These are phyloP conservation scores for Lamproptera curius DNA, from an alignment of 2,888 invertebrate genomes.

Conservation along the genomic window DNA sequence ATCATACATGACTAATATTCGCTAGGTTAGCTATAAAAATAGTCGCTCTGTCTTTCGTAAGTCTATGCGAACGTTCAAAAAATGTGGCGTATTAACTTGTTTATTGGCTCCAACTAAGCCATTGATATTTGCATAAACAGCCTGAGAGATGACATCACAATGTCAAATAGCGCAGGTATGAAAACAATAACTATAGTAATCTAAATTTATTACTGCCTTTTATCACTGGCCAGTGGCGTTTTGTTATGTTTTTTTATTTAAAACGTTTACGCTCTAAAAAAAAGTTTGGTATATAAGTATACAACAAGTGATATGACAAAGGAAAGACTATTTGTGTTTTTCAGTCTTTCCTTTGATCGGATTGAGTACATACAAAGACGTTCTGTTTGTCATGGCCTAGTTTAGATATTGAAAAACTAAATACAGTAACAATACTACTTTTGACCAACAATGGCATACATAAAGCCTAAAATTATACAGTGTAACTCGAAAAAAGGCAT, in stretches of 20 bases:
- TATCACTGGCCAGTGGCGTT: background rate
- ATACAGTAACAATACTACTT: no score
- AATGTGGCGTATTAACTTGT: slow-evolving; percentile 25
- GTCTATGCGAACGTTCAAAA: slow-evolving; percentile 18
- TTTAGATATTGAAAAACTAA: no score
- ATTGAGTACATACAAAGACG: no score
- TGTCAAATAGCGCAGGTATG: slow-evolving; percentile 19
- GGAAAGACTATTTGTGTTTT: background rate
- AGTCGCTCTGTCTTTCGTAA: background rate
- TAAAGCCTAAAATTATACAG: no score
- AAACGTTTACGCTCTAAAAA: background rate
- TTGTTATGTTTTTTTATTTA: background rate
- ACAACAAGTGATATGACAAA: no score
- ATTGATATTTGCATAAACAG: slow-evolving; percentile 35
- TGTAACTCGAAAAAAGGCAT: no score
- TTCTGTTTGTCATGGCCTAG: no score
- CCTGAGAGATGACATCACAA: slow-evolving; percentile 32
- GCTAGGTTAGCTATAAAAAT: no score
- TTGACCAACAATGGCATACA: no score
- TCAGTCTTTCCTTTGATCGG: no score
- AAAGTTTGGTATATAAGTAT: background rate
- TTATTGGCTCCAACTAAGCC: slow-evolving; percentile 32
- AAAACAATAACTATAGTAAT: slow-evolving; percentile 27
- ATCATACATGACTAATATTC: no score
- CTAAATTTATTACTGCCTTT: background rate